These are phyloP conservation scores for Pionites leucogaster DNA, from an alignment of 2,113 vertebrate species.

Conservation along the genomic window DNA sequence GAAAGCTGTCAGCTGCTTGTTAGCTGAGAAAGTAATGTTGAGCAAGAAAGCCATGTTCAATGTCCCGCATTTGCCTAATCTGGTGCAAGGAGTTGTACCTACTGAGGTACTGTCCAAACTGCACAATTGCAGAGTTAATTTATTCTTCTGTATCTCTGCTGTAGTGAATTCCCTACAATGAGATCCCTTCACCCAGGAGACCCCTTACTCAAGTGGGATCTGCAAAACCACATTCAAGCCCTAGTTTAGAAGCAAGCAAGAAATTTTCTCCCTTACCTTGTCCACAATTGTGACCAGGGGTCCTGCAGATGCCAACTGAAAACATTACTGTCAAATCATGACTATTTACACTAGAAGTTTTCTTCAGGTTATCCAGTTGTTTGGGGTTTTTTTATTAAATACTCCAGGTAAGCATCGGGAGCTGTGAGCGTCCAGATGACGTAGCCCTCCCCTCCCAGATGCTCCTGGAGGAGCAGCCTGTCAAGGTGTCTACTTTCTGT, in stretches of 20 bases:
- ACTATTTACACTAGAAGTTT: not conserved
- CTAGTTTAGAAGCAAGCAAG: not conserved
- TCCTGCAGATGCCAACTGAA: not conserved
- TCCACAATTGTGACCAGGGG: not conserved
- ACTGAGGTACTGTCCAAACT: not conserved
- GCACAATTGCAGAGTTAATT: not conserved
- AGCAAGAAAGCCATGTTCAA: not conserved
- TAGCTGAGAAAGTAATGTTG: not conserved
- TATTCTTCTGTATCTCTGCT: not conserved
- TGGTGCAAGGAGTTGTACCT: not conserved
- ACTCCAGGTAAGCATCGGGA: not conserved
- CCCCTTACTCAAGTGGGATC: not conserved
- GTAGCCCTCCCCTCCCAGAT: not conserved
- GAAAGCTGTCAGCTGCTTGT: not conserved
- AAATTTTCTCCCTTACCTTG: not conserved
- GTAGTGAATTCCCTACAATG: not conserved
- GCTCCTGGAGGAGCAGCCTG: not conserved
- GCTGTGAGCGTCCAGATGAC: accelerated
- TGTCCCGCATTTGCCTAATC: not conserved
- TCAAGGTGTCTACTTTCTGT: accelerated
- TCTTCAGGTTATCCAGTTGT: not conserved
- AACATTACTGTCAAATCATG: not conserved
- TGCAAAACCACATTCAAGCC: not conserved
- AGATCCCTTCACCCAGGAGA: not conserved
- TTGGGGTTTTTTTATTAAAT: not conserved